These are phyloP conservation scores for Tachysurus fulvidraco DNA, from an alignment of 2,113 vertebrate genomes.

Conservation along the genomic window DNA sequence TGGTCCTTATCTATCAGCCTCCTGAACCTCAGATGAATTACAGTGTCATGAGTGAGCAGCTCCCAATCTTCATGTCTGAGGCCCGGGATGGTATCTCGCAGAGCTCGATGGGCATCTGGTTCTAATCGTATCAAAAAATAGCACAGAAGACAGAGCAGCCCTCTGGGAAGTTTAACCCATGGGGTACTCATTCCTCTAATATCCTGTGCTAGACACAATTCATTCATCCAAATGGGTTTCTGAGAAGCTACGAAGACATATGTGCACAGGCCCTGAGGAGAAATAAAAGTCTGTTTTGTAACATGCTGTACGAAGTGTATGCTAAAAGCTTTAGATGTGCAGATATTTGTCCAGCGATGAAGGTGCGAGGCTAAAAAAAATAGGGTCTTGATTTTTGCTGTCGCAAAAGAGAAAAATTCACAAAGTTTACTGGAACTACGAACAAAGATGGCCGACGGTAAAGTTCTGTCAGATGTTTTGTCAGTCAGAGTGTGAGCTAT, in stretches of 20 bases:
- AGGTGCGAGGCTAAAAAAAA: neutral
- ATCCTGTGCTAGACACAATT: conserved; percentile 46
- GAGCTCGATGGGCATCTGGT: conserved; percentile 54
- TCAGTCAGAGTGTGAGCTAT: neutral
- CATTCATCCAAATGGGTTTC: conserved; percentile 46
- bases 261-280: conserved; percentile 17
- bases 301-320: neutral
- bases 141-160: conserved; percentile 41
- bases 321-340: conserved; percentile 5
- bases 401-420: neutral
- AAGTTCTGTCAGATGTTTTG: neutral
- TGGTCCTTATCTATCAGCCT: conserved; percentile 58
- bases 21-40: conserved; percentile 55
- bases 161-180: conserved; percentile 46
- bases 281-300: conserved; percentile 16
- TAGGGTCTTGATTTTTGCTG: neutral
- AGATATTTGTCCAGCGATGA: neutral
- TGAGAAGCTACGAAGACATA: conserved; percentile 35
- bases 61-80: conserved; percentile 39
- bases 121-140: conserved; percentile 55
- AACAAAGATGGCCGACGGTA: neutral
- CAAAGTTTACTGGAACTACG: neutral
- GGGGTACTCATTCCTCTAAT: conserved; percentile 50
- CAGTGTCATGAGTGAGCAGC: conserved; percentile 47
- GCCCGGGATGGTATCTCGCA: conserved; percentile 33